Evolutionary conservation across 2,113 vertebrate genomes (phyloP), one percentile per base, ranked within the genome.

Genomic region (Cephalophus harveyi): DNA sequence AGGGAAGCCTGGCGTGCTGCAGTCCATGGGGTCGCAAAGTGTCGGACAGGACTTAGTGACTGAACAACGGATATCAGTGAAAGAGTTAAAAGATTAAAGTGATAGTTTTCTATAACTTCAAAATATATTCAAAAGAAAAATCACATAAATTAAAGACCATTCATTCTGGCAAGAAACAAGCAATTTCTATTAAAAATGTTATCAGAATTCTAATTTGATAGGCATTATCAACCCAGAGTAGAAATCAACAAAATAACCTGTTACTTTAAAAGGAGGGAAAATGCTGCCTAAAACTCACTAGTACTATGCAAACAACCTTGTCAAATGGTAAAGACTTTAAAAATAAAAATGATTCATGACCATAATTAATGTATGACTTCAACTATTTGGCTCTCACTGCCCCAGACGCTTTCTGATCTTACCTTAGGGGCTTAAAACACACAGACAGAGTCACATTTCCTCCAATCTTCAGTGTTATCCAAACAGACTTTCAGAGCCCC

Each of bases 291-390:
- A 97, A 95, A 96, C 91, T 96, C 87, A 93, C 86, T 91, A 96
- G 95, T 96, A 96, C 95, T 97, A 96, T 93, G 94, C 98, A 98
- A 98, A 98, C 97, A 97, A 97, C 97, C 97, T 96, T 97, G 96
- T 98, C 97, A 98, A 97, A 97, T 89, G 95, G 96, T 94, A 97
- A 98, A 97, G 94, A 96, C 94, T 97, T 98, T 97, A 96, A 96
- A 98, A 98, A 98, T 98, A 97, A 97, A 98, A 98, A 98, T 98
- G 97, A 98, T 98, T 98, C 97, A 98, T 98, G 97, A 96, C 97
- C 97, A 98, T 97, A 98, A 98, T 98, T 98, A 98, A 98, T 97
- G 97, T 96, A 98, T 98, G 97, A 98, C 96, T 97, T 98, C 95
- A 98, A 90, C 97, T 94, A 98, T 97, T 98, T 98, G 97, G 97